These are phyloP conservation scores for Muscicapa adusta DNA, from an alignment of 2,113 vertebrate species.

Conservation along the genomic window DNA sequence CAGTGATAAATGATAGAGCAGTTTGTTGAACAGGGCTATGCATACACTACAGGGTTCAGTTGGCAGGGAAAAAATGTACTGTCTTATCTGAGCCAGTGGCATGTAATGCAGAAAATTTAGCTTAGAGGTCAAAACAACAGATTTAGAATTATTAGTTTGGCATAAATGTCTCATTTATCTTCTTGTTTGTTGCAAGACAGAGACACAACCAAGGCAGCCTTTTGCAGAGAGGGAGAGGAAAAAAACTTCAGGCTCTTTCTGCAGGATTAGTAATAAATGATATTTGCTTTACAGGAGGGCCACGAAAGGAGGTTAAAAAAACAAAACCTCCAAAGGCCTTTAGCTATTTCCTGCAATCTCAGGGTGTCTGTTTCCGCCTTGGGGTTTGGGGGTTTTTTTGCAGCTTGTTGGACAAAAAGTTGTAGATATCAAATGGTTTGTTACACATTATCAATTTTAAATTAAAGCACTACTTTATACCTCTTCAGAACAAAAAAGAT, in stretches of 20 bases:
- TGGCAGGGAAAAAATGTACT: background rate
- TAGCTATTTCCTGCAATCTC: background rate
- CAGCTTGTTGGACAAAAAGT: background rate
- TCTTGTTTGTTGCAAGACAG: conserved; percentile 41
- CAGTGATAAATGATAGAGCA: background rate
- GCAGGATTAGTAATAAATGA: background rate
- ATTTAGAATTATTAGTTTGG: conserved; percentile 45
- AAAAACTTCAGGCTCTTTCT: background rate
- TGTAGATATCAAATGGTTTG: background rate
- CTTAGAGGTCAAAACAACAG: conserved; percentile 51
- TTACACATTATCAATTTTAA: background rate
- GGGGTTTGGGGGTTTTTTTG: background rate
- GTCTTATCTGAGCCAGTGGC: conserved; percentile 6
- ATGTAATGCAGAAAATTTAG: conserved; percentile 35
- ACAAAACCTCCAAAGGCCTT: background rate
- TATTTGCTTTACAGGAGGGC: conserved; percentile 3
- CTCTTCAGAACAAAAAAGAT: background rate
- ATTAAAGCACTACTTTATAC: background rate
- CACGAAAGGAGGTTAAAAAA: background rate
- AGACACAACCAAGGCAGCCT: conserved; percentile 19
- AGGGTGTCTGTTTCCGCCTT: background rate
- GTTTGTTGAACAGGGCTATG: background rate
- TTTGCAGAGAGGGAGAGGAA: background rate
- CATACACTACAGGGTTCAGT: background rate
- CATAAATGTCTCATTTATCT: conserved; percentile 27